Conservation (phyloP, 1,140 invertebrate genomes). For the Tribolium madens region DNA sequence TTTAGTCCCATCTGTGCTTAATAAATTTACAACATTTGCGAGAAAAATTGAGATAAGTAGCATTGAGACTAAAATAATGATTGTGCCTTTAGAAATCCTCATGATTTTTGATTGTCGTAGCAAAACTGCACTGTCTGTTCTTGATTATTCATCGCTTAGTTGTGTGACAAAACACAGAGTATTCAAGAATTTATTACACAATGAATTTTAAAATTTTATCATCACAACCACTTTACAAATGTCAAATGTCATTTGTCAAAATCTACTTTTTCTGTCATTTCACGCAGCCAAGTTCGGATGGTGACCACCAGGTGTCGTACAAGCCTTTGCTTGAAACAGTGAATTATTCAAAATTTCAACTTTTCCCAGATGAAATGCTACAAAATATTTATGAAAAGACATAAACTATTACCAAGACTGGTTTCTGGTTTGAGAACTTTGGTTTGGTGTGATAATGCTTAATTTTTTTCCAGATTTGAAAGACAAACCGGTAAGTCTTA, state of each 20-base stretch:
- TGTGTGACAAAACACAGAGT: background rate
- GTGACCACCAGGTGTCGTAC: background rate
- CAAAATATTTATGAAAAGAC: too few species aligned
- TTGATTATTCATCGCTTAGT: constrained; percentile 13
- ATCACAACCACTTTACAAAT: background rate
- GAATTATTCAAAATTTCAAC: too few species aligned
- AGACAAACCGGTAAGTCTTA: too few species aligned
- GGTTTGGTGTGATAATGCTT: too few species aligned
- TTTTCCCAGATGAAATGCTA: too few species aligned
- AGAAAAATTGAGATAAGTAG: constrained; percentile 70
- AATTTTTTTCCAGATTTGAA: too few species aligned
- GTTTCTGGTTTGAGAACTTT: too few species aligned
- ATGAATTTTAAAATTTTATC: background rate
- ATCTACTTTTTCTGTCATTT: too few species aligned
- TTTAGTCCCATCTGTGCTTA: constrained; percentile 65
- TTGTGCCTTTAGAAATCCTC: constrained; percentile 68
- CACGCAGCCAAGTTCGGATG: background rate
- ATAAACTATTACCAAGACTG: too few species aligned
- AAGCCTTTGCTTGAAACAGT: too few species aligned
- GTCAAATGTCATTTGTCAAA: background rate
- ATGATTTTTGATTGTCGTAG: constrained; percentile 59
- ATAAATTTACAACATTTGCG: constrained; percentile 70
- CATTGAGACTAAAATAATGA: constrained; percentile 67
- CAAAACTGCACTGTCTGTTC: background rate
- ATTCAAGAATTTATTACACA: background rate